Conservation (phyloP, 2,113 vertebrate genomes). For the Phycodurus eques region DNA sequence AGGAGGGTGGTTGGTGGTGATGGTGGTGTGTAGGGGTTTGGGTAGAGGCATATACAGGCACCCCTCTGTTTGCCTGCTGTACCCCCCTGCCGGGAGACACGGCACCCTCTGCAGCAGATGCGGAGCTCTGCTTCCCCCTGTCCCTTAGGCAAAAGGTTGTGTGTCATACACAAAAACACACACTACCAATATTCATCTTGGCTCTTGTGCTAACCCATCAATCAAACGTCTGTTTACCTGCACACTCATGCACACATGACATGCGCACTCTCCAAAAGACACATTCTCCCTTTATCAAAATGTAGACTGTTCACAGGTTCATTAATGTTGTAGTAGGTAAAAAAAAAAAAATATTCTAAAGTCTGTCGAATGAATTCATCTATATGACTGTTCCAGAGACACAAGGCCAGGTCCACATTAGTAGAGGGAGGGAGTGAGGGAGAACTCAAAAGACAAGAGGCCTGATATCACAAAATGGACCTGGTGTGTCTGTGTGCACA, state of each 20-base stretch:
- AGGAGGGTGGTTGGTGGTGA: slow-evolving; percentile 65
- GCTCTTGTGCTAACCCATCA: slow-evolving; percentile 62
- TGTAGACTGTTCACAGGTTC: slow-evolving; percentile 83
- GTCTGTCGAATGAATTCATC: slow-evolving; percentile 88
- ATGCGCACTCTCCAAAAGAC: not conserved
- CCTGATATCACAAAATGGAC: not conserved
- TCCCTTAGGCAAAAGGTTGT: slow-evolving; percentile 66
- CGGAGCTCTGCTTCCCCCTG: slow-evolving; percentile 81
- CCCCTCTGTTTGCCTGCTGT: slow-evolving; percentile 74
- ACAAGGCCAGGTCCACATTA: slow-evolving; percentile 85
- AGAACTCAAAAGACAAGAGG: slow-evolving; percentile 54
- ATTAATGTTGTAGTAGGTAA: slow-evolving; percentile 83
- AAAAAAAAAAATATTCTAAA: slow-evolving; percentile 79
- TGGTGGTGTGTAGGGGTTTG: slow-evolving; percentile 47
- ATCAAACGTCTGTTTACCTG: slow-evolving; percentile 43
- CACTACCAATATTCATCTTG: slow-evolving; percentile 37
- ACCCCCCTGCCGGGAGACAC: slow-evolving; percentile 68
- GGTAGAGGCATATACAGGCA: slow-evolving; percentile 72
- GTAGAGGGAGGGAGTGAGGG: not conserved
- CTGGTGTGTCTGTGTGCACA: not conserved
- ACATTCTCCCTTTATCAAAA: slow-evolving; percentile 29
- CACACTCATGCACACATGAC: slow-evolving; percentile 24
- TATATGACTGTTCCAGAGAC: slow-evolving; percentile 87
- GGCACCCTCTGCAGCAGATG: slow-evolving; percentile 78
- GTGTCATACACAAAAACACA: slow-evolving; percentile 53